phyloP scores from a whole-genome alignment of 2,797 vertebrate species.

The Siniperca undulata region DNA sequence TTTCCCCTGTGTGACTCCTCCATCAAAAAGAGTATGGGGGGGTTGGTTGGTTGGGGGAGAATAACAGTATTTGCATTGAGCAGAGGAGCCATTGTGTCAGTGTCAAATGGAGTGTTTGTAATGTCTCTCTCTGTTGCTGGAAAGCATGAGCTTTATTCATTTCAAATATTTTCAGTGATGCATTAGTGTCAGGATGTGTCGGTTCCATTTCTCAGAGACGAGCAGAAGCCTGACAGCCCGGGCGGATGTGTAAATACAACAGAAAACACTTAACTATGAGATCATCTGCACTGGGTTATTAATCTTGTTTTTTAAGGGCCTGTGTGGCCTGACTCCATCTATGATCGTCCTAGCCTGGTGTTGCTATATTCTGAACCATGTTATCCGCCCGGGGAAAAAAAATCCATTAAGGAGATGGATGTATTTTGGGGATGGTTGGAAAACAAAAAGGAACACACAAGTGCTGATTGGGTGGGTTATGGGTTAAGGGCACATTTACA shows the following conservation, averaged over 20 bases:
- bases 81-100: slow-evolving; percentile 81
- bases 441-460: slow-evolving; percentile 81
- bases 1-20: slow-evolving; percentile 72
- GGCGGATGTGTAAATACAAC: slow-evolving; percentile 86
- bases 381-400: slow-evolving; percentile 65
- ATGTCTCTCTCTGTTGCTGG: slow-evolving; percentile 62
- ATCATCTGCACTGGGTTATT: slow-evolving; percentile 86
- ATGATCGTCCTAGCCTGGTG: slow-evolving; percentile 52
- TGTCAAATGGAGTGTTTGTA: slow-evolving; percentile 81
- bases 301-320: slow-evolving; percentile 85
- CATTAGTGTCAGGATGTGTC: slow-evolving; percentile 83
- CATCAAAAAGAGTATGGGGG: slow-evolving; percentile 59
- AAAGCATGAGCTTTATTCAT: slow-evolving; percentile 78
- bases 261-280: slow-evolving; percentile 90
- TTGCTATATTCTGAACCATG: slow-evolving; percentile 73
- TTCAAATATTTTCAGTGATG: slow-evolving; percentile 84
- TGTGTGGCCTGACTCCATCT: slow-evolving; percentile 73
- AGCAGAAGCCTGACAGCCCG: slow-evolving; percentile 67
- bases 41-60: slow-evolving; percentile 35
- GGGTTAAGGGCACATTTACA: slow-evolving; percentile 80
- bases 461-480: slow-evolving; percentile 77
- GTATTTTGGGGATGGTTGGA: slow-evolving; percentile 74
- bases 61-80: slow-evolving; percentile 84
- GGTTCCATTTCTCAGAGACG: slow-evolving; percentile 80
- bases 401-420: slow-evolving; percentile 85